phyloP scores from a whole-genome alignment of 2,888 invertebrate genomes.

The Prosapia bicincta region DNA sequence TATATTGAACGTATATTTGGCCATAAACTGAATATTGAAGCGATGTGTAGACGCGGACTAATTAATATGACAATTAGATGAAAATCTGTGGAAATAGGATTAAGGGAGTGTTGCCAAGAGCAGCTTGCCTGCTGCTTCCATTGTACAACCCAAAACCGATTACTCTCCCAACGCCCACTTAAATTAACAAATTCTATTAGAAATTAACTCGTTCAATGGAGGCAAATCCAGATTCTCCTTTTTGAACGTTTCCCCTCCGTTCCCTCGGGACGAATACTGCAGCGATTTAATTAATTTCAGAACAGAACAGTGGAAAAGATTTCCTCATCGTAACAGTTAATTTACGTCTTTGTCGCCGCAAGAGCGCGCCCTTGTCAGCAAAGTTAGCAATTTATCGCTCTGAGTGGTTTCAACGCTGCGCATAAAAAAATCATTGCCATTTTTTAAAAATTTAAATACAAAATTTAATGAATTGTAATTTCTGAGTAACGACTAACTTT shows the following conservation, averaged over 20 bases:
- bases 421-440: too few relatives aligned
- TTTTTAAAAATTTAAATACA: too few relatives aligned
- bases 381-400: neutral
- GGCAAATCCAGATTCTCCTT: conserved; percentile 28
- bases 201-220: conserved; percentile 50
- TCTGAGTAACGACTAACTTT: too few relatives aligned
- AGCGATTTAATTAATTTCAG: conserved; percentile 29
- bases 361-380: neutral
- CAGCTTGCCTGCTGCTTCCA: conserved; percentile 20
- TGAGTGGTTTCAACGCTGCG: neutral
- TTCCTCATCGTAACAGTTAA: conserved; percentile 24
- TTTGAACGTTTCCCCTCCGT: conserved; percentile 15
- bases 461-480: too few relatives aligned
- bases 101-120: conserved; percentile 20
- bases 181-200: conserved; percentile 55
- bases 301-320: conserved; percentile 15
- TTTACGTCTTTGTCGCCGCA: neutral
- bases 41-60: conserved; percentile 5
- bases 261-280: conserved; percentile 19
- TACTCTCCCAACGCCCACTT: conserved; percentile 47
- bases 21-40: too few relatives aligned
- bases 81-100: conserved; percentile 24
- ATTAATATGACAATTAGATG: conserved; percentile 23
- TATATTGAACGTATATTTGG: too few relatives aligned
- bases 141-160: conserved; percentile 30